Base-by-base conservation (phyloP, 2,888 invertebrate species). In the Ormia ochracea region DNA sequence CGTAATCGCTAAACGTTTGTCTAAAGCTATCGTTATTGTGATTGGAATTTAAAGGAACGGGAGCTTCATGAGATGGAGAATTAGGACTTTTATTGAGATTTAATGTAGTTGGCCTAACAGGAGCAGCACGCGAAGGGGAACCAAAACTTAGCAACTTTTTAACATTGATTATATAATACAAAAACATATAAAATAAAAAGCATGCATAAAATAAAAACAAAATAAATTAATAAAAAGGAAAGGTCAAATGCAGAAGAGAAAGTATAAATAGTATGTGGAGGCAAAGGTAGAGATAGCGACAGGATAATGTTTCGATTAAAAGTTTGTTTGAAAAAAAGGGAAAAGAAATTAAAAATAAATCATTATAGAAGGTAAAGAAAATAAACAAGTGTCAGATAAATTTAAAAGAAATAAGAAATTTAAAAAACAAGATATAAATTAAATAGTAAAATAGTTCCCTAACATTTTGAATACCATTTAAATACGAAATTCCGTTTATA, bases 101-200 rank as follows among this genome's bases (percentile, higher is more conserved):
- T 69, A 86, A 82, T 66, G 85, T 84, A 50, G 84, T 85, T 41
- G 86, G 87, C 77, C 86, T 85, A 70, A 81, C n/a, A 31, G 63
- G 69, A 48, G 28, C 56, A 28, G 48, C 38, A 50, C 38, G 45
- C 23, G 61, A 28, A 65, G 69, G 56, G 31, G 76, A 63, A 58
- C 70, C 69, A 48, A 77, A 77, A 63, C 56, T 69, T 63, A 77
- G 45, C 48, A 77, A 56, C 76, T 77, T 77, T 63, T 61, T 26
- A 59, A 50, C 50, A 70, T 21, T 21, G 50, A 28, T 41, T 38
- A 21, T 65, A n/a, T 48, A 59, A 59, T 2, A 41, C 1, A 50
- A 41, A n/a, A 50, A 43, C 26, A 31, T n/a, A 19, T 19, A 41
- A 41, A 56, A 38, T 14, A 45, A 41, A 41, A 56, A 23, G 9